These are phyloP conservation scores for Ivindomyrus marchei DNA, from an alignment of 2,113 vertebrate species.

Conservation along the genomic window DNA sequence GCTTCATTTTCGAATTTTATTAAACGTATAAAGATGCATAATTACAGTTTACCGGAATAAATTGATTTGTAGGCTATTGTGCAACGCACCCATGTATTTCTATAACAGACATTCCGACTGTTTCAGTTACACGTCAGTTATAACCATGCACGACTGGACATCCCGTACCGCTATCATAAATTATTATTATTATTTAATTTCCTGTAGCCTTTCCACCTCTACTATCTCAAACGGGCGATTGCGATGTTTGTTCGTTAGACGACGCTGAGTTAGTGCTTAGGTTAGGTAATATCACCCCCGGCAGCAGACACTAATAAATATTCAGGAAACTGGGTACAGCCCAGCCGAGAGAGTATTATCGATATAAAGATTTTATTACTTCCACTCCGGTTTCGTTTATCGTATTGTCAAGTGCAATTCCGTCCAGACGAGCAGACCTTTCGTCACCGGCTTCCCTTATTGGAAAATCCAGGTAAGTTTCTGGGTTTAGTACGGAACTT, in stretches of 20 bases:
- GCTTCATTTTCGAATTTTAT: neutral
- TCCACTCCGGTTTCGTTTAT: neutral
- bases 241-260: neutral
- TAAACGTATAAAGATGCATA: neutral
- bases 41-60: neutral
- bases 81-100: neutral
- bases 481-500: neutral
- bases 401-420: neutral
- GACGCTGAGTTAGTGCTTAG: neutral
- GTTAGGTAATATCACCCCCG: neutral
- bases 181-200: neutral
- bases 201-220: neutral
- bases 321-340: slow-evolving; percentile 26
- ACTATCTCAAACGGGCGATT: neutral
- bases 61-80: neutral
- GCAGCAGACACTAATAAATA: slow-evolving; percentile 26
- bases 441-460: neutral
- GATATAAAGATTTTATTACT: neutral
- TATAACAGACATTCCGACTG: neutral
- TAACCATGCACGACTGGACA: neutral
- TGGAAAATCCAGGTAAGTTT: slow-evolving; percentile 24
- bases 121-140: neutral
- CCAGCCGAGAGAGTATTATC: neutral
- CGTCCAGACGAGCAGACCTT: slow-evolving; percentile 4
- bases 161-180: neutral